Conservation (phyloP, 2,113 vertebrate genomes). For the Heliornis fulica region DNA sequence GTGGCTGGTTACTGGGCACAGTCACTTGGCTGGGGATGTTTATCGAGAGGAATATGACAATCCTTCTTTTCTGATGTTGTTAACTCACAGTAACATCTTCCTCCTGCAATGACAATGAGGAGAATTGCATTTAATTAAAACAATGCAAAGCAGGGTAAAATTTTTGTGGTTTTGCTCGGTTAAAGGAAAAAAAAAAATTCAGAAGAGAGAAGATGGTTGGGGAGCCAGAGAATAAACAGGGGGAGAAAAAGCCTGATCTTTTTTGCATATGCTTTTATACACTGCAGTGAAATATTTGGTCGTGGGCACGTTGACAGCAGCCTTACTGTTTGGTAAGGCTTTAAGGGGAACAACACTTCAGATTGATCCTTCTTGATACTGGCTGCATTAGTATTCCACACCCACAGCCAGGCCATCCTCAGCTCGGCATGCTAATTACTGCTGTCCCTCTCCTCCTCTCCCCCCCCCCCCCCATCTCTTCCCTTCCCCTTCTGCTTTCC, state of each 20-base stretch:
- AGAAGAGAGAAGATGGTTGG: not conserved
- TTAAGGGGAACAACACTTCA: not conserved
- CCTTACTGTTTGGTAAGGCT: not conserved
- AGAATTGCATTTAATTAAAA: not conserved
- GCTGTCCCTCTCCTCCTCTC: not conserved
- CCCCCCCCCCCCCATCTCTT: not conserved
- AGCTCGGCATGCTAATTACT: constrained; percentile 51
- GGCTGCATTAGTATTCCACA: constrained; percentile 39
- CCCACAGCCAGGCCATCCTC: not conserved
- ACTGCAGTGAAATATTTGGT: not conserved
- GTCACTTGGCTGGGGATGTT: not conserved
- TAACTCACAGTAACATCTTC: not conserved
- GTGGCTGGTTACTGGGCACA: not conserved
- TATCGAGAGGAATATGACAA: not conserved
- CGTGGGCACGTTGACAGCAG: not conserved
- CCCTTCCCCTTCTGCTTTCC: not conserved
- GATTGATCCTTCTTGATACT: not conserved
- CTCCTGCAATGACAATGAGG: not conserved
- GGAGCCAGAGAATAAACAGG: not conserved
- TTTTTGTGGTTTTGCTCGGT: not conserved
- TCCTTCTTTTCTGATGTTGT: not conserved
- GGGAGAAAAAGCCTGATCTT: not conserved
- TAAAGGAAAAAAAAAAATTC: not conserved
- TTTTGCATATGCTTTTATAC: not conserved
- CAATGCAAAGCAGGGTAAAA: not conserved